Percentiles rank a stretch among this genome's conserved stretches.
Evolutionary conservation across 2,888 invertebrate species (phyloP).

Genomic region (Cheilosia vulpina): DNA sequence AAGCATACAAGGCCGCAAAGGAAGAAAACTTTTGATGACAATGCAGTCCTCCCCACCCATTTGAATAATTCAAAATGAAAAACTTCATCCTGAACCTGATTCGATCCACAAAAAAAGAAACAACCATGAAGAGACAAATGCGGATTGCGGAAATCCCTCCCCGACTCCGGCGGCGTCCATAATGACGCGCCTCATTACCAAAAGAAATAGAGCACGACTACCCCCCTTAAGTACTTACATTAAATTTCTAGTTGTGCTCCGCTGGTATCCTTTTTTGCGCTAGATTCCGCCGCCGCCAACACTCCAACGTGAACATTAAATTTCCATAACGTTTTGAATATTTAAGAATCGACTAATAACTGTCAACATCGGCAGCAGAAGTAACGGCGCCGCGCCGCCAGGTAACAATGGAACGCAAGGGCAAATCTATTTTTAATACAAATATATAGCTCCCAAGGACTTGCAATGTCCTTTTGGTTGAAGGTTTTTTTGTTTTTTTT

Average conservation of each 20-base stretch:
- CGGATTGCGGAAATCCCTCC: constrained; percentile 53
- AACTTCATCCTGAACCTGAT: constrained; percentile 58
- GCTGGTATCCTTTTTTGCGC: constrained; percentile 65
- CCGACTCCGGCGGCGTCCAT: constrained; percentile 18
- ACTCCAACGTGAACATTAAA: constrained; percentile 71
- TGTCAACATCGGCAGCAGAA: constrained; percentile 66
- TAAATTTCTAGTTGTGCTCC: constrained; percentile 69
- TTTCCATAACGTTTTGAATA: constrained; percentile 73
- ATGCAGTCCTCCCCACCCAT: constrained; percentile 43
- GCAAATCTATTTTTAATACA: constrained; percentile 73
- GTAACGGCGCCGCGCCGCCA: constrained; percentile 24
- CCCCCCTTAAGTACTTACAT: constrained; percentile 62
- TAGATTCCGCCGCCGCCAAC: constrained; percentile 61
- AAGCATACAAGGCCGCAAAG: constrained; percentile 54
- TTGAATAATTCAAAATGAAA: constrained; percentile 66
- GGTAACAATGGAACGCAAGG: constrained; percentile 49
- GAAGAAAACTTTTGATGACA: constrained; percentile 64
- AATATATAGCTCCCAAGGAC: constrained; percentile 60
- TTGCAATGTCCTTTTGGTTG: constrained; percentile 57
- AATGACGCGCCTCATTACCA: constrained; percentile 47
- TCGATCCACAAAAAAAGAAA: constrained; percentile 27
- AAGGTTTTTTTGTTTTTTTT: neutral
- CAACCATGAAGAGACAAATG: constrained; percentile 47
- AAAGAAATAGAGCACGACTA: constrained; percentile 31
- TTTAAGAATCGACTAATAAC: constrained; percentile 72